phyloP scores from a whole-genome alignment of 2,797 vertebrate species.

The Masticophis lateralis region DNA sequence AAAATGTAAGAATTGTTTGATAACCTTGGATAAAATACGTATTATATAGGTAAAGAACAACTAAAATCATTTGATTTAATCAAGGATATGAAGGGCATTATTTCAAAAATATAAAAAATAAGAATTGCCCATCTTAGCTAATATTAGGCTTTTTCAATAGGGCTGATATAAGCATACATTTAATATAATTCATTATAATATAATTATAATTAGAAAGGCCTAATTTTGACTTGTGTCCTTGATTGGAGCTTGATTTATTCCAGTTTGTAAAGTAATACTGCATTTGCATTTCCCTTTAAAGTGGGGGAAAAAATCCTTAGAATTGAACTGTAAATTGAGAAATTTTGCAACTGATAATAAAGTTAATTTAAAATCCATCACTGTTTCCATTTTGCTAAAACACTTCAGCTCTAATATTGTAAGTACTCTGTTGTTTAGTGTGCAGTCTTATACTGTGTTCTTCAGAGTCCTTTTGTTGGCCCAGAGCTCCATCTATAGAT shows the following conservation, averaged over 20 bases:
- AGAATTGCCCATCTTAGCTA: background rate
- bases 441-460: background rate
- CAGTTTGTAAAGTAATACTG: background rate
- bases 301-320: background rate
- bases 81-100: background rate
- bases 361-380: conserved; percentile 52
- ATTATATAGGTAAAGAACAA: background rate
- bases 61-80: background rate
- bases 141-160: background rate
- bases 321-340: conserved; percentile 32
- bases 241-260: background rate
- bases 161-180: background rate
- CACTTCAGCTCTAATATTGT: background rate
- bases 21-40: conserved; percentile 14
- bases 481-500: background rate
- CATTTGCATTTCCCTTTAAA: conserved; percentile 3
- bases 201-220: background rate
- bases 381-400: background rate
- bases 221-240: background rate
- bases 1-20: conserved; percentile 18
- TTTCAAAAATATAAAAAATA: background rate
- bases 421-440: background rate
- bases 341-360: conserved; percentile 72
- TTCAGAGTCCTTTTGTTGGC: background rate
- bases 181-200: background rate